phyloP scores from a whole-genome alignment of 2,797 vertebrate genomes.

The Chaenodraco wilsoni region DNA sequence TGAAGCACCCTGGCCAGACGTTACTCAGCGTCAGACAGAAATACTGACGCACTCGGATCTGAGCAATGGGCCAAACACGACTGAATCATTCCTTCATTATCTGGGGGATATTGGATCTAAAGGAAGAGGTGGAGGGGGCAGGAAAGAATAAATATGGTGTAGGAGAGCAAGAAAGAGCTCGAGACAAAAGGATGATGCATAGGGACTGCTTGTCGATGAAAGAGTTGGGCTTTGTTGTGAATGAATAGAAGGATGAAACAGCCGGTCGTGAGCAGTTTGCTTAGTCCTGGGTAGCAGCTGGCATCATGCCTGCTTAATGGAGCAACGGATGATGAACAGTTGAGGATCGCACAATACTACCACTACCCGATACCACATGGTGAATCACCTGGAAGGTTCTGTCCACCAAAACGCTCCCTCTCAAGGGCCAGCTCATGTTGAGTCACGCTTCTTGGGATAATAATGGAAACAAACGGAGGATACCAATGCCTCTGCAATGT shows the following conservation, averaged over 20 bases:
- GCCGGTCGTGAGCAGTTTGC: conserved; percentile 32
- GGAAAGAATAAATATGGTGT: conserved; percentile 40
- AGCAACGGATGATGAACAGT: conserved; percentile 50
- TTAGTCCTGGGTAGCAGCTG: conserved; percentile 45
- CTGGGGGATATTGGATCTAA: conserved; percentile 47
- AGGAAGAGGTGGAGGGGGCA: conserved; percentile 40
- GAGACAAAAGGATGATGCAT: conserved; percentile 42
- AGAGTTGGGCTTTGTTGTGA: conserved; percentile 12
- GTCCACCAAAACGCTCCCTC: conserved; percentile 40
- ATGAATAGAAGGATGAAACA: conserved; percentile 23
- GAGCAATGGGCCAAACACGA: conserved; percentile 49
- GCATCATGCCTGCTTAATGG: conserved; percentile 63
- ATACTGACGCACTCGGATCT: conserved; percentile 45
- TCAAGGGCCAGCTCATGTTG: conserved; percentile 47
- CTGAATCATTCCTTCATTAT: conserved; percentile 63
- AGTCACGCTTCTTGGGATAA: conserved; percentile 50
- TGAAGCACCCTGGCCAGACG: conserved; percentile 29
- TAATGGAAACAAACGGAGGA: conserved; percentile 40
- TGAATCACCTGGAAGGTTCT: conserved; percentile 57
- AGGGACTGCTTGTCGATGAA: conserved; percentile 1
- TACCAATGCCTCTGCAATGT: neutral
- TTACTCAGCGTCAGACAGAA: conserved; percentile 31
- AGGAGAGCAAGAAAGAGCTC: conserved; percentile 28
- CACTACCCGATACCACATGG: conserved; percentile 21
- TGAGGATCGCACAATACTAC: conserved; percentile 32